Evolutionary conservation across 2,888 invertebrate species (phyloP), one percentile per base, ranked within the genome.

Genomic region (Metallyticus violacea): DNA sequence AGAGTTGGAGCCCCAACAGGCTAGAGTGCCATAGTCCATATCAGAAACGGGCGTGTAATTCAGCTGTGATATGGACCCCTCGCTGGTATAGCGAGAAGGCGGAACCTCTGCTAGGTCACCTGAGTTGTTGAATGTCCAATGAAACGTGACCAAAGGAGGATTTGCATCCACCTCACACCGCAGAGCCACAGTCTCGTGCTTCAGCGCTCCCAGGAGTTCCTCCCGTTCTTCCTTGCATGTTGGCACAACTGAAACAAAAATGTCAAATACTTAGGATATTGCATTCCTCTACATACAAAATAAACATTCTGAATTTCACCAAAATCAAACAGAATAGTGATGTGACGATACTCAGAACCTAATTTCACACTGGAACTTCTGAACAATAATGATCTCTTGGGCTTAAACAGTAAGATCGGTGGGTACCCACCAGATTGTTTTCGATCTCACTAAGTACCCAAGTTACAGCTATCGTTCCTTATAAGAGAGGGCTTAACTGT

Each of bases 61-160:
- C 87, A 97, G 93, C 40, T 95, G 94, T 86, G 96, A 95, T 4
- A 94, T 94, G 89, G 95, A 94, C 1, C 95, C 95, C 88, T 95
- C 93, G 89, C 93, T 95, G 89, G 93, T 94, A 91, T 94, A 95
- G 90, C 94, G 94, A 85, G 95, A 94, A 86, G 93, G 92, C 87
- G 97, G 95, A 89, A 97, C 93, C 91, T 97, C 96, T 84, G 95
- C 95, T 92, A 96, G 96, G 91, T 97, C 97, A 26, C 97, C 97
- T 88, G 97, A 97, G 91, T 97, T 97, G 93, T 98, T 98, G 93
- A 98, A 97, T 89, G 97, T 97, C 98, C 98, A 98, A 90, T 97
- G 96, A 92, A 97, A 98, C 90, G 95, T 95, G 90, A 96, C 95
- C 87, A 96, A 94, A 7, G 97, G 95, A n/a, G 97, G 97, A 91